Evolutionary conservation across 35 echinoderm and acorn worm genomes (phyloP).

Genomic region (Antedon bifida): DNA sequence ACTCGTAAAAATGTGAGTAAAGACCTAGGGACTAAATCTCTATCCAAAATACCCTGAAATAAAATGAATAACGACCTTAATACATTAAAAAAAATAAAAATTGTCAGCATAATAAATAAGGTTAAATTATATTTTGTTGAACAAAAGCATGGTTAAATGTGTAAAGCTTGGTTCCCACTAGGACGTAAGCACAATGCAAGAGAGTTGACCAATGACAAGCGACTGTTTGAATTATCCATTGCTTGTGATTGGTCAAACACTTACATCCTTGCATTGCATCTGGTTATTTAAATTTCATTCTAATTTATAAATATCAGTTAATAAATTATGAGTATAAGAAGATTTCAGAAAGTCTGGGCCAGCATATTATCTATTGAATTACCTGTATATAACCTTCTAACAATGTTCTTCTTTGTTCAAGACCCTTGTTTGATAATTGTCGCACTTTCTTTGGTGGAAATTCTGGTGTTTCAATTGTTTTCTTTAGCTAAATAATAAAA

Average conservation of each 20-base stretch:
- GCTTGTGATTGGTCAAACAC: too few species aligned
- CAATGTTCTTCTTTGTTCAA: constrained; percentile 59
- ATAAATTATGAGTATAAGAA: too few species aligned
- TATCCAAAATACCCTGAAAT: constrained; percentile 34
- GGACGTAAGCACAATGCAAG: too few species aligned
- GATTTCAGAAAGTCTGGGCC: too few species aligned
- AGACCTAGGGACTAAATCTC: constrained; percentile 46
- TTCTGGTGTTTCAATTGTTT: constrained; percentile 80
- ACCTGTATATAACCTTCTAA: constrained; percentile 79
- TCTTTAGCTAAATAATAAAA: constrained; percentile 45
- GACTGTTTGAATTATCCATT: too few species aligned
- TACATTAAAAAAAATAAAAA: not conserved
- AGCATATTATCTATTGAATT: too few species aligned
- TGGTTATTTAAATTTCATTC: not conserved
- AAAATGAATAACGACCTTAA: not conserved
- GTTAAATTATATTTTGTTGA: not conserved
- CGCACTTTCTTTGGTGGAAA: constrained; percentile 88
- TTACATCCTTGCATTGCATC: too few species aligned
- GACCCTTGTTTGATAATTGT: constrained; percentile 38
- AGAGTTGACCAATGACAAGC: too few species aligned
- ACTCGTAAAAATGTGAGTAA: constrained; percentile 55
- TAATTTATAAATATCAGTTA: too few species aligned
- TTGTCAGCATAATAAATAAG: not conserved
- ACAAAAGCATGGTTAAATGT: not conserved
- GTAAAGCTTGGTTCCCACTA: too few species aligned